Base-by-base conservation (phyloP, 2,888 invertebrate genomes). In the Epirrita christyi region DNA sequence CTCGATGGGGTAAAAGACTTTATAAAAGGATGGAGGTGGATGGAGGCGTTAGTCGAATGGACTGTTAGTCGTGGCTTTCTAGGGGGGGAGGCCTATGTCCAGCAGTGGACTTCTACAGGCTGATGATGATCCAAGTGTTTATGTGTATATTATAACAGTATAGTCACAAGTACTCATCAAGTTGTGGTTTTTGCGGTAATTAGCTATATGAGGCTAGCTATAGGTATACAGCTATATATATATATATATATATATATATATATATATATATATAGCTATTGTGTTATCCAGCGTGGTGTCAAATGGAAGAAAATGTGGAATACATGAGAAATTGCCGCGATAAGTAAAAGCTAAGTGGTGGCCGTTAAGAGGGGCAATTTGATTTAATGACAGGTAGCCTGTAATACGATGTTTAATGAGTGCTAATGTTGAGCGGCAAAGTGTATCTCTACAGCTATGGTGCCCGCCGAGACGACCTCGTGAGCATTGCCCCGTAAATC, bases 291-390 rank as follows among this genome's bases (percentile, higher is more conserved):
- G 42, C 37, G 46, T 28, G 36, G 10, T 49, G 64, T 67, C 56
- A 63, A 63, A 21, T 46, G 15, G 6, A 72, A 68, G 74, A 75
- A 75, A 75, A 73, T 73, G 74, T 65, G 70, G 70, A 77, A 77
- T 74, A 73, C 73, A 75, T 75, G 75, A 78, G 80, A 78, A 80
- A 80, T 76, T 80, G 74, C 71, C 68, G 70, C 72, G 72, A 77
- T 72, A 76, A 75, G 73, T 75, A 76, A 76, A 73, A 77, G 75
- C 72, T 70, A 60, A 70, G 66, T 71, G 73, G 73, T 68, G 66
- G 65, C 66, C 72, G 80, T 78, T 81, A 81, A 80, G 75, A 71
- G 73, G 60, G 67, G 77, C 73, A 79, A 81, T 84, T 82, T 73
- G 67, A 81, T 80, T 77, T 82, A 85, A 85, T 83, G 77, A 72